Evolutionary conservation across 2,888 invertebrate genomes (phyloP), one percentile per base, ranked within the genome.

Genomic region (Pachydiplax longipennis): DNA sequence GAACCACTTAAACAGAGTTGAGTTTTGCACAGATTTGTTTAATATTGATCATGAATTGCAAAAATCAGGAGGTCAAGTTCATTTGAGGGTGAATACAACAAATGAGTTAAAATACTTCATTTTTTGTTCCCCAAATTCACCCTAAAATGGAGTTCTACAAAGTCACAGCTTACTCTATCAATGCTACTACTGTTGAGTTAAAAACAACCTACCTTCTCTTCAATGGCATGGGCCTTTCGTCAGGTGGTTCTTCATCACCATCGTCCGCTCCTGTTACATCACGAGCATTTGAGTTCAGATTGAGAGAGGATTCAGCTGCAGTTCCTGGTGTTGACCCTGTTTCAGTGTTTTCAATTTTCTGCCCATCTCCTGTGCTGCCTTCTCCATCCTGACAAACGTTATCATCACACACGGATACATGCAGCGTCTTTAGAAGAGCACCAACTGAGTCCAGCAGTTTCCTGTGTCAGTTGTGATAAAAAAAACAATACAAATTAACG

Each of bases 361-460:
- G 53, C 25, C 31, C 53, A 44, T 83, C 91, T 58, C 58, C 37
- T n/a, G 10, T 44, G n/a, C 53, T 53, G 22, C 91, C 91, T 53
- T 91, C 91, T 15, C 90, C 90, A 15, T 58, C 90, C 82, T 80
- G 58, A 37, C 90, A 87, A 65, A 35, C 87, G 53, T 81, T 91
- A 44, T 90, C 91, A 22, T 93, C 92, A 58, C 93, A 92, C 3
- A 93, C 92, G 58, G 94, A 95, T 93, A 95, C 94, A 18, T 95
- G 94, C 91, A 96, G 94, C 94, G 94, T 95, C 92, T 95, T 95
- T 92, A 96, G 93, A 53, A 96, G 93, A 53, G 94, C 93, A 8
- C 96, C 96, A n/a, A 96, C 95, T 82, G 96, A 96, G 58, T 94
- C 94, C 25, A 95, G 58, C 31, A 92, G 53, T 90, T 91, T 91